Conservation (phyloP, 2,113 vertebrate genomes). For the Podiceps cristatus region DNA sequence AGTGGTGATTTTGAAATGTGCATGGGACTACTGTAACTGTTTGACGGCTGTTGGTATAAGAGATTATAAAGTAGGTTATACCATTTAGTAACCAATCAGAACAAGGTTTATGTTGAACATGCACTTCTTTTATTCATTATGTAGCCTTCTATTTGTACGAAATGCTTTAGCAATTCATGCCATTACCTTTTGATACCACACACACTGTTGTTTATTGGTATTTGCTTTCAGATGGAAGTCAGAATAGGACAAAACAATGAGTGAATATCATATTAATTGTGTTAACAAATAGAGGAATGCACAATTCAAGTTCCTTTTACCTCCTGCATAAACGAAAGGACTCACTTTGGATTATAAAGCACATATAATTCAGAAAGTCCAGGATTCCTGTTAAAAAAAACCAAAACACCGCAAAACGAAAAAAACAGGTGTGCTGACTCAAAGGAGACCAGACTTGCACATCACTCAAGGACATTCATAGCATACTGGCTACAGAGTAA, state of each 20-base stretch:
- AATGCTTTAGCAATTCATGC: neutral
- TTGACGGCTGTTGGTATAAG: slow-evolving; percentile 79
- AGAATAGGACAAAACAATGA: neutral
- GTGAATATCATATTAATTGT: neutral
- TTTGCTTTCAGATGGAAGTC: neutral
- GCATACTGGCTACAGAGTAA: neutral
- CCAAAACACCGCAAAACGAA: neutral
- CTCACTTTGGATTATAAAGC: neutral
- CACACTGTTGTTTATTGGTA: neutral
- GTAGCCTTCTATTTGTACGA: neutral
- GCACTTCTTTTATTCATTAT: slow-evolving; percentile 35
- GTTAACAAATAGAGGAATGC: neutral
- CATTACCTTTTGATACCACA: neutral
- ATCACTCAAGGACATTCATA: neutral
- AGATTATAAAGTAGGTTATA: slow-evolving; percentile 79
- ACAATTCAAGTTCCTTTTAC: neutral
- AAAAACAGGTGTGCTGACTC: neutral
- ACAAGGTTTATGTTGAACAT: slow-evolving; percentile 63
- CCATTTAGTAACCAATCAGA: slow-evolving; percentile 29
- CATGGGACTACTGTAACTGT: slow-evolving; percentile 78
- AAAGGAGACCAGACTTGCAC: neutral
- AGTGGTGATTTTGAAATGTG: slow-evolving; percentile 79
- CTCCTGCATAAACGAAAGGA: slow-evolving; percentile 1
- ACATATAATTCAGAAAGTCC: neutral
- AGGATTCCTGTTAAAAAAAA: neutral